phyloP scores from a whole-genome alignment of 2,888 invertebrate genomes.

The Vandiemenella viatica region DNA sequence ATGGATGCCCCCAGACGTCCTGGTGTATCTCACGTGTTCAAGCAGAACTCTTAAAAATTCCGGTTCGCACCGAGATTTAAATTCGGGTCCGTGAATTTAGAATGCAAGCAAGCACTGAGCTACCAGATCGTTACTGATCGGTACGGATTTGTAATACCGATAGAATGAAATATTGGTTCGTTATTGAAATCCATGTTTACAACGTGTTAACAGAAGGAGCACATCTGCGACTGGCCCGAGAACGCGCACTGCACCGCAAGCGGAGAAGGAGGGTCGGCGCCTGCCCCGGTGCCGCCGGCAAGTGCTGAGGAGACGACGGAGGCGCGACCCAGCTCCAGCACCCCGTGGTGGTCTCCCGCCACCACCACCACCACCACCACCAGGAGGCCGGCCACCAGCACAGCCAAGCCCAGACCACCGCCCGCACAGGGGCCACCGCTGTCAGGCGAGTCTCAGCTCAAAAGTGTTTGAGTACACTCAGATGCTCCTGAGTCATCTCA shows the following conservation, averaged over 20 bases:
- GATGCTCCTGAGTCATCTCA: too few relatives aligned
- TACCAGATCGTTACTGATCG: too few relatives aligned
- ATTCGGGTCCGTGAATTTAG: too few relatives aligned
- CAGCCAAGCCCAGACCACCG: constrained; percentile 27
- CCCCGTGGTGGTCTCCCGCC: constrained; percentile 18
- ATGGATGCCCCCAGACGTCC: too few relatives aligned
- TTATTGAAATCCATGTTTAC: too few relatives aligned
- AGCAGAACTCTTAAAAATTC: too few relatives aligned
- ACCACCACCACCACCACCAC: constrained; percentile 18
- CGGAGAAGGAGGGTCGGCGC: constrained; percentile 7
- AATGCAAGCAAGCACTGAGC: too few relatives aligned
- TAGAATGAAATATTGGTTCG: too few relatives aligned
- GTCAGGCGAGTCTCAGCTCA: constrained; percentile 16
- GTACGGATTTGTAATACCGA: too few relatives aligned
- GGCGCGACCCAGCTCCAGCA: constrained; percentile 20
- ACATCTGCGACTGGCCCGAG: constrained; percentile 59
- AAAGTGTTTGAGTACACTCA: neutral
- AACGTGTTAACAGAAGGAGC: constrained; percentile 34
- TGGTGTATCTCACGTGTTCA: too few relatives aligned
- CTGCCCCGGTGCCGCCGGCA: constrained; percentile 15
- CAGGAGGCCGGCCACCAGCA: constrained; percentile 21
- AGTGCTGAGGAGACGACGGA: constrained; percentile 16
- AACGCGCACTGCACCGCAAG: constrained; percentile 38
- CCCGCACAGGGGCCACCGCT: constrained; percentile 28
- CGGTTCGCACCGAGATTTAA: too few relatives aligned